Percentiles rank a stretch among this genome's conserved stretches.
These are phyloP conservation scores for Brachirus orientalis DNA, from an alignment of 2,113 vertebrate genomes.

Conservation along the genomic window DNA sequence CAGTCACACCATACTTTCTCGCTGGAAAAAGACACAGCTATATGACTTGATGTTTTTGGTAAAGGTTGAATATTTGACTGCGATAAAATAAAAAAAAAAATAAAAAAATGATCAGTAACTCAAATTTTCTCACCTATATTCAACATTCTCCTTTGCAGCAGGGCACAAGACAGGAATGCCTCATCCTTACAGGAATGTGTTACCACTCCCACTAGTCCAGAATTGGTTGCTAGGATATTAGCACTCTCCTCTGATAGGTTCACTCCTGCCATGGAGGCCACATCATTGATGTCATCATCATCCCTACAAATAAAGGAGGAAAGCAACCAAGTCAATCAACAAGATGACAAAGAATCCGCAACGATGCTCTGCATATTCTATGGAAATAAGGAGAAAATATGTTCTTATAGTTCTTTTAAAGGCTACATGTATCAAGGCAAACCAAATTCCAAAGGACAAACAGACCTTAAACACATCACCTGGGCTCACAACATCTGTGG, in stretches of 20 bases:
- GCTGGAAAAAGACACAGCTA: conserved; percentile 74
- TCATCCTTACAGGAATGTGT: conserved; percentile 96
- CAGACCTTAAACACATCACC: neutral
- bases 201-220: conserved; percentile 91
- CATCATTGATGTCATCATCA: conserved; percentile 97
- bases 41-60: neutral
- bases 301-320: conserved; percentile 81
- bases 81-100: neutral
- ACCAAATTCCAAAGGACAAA: too few relatives aligned
- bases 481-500: too few relatives aligned
- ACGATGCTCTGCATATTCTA: neutral
- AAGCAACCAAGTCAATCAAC: neutral
- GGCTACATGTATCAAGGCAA: neutral
- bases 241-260: conserved; percentile 96
- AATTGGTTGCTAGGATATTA: conserved; percentile 95
- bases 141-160: conserved; percentile 91
- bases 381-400: neutral
- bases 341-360: too few relatives aligned
- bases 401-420: neutral
- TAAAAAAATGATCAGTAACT: neutral
- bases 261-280: conserved; percentile 97
- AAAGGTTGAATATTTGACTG: neutral
- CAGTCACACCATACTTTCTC: conserved; percentile 90
- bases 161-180: conserved; percentile 88
- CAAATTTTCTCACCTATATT: conserved; percentile 86